Conservation (phyloP, 1,140 invertebrate genomes). For the Drosophila neocordata region DNA sequence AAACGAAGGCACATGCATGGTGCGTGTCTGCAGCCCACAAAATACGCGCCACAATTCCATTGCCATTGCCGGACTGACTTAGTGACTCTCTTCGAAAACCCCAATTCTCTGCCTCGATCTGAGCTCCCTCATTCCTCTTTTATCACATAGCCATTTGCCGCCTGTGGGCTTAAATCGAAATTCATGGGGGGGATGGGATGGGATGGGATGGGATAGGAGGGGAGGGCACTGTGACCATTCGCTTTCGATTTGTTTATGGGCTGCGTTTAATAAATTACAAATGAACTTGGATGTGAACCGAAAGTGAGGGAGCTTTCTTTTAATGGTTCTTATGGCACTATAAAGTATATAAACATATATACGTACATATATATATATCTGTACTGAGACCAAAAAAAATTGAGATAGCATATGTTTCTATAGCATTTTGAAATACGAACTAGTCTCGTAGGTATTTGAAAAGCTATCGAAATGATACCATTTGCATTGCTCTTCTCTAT, state of each 20-base stretch:
- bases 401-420: conserved; percentile 10
- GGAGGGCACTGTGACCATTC: conserved; percentile 43
- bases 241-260: conserved; percentile 76
- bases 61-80: conserved; percentile 56
- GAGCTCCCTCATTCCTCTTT: background rate
- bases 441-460: conserved; percentile 31
- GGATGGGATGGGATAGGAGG: background rate
- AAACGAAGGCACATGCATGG: conserved; percentile 47
- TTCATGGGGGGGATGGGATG: conserved; percentile 49
- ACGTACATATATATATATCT: conserved; percentile 7
- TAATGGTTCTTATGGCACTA: conserved; percentile 2
- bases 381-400: background rate
- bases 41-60: conserved; percentile 71
- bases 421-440: conserved; percentile 1
- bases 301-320: conserved; percentile 12
- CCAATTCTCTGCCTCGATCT: conserved; percentile 17
- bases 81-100: conserved; percentile 44
- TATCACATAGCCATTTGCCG: conserved; percentile 1
- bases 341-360: conserved; percentile 21
- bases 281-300: conserved; percentile 52
- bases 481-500: conserved; percentile 36
- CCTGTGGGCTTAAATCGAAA: conserved; percentile 64
- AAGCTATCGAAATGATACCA: conserved; percentile 37
- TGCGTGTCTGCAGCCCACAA: conserved; percentile 73
- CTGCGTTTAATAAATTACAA: conserved; percentile 74